Evolutionary conservation across 2,888 invertebrate species (phyloP), one percentile per base, ranked within the genome.

Genomic region (Lasioglossum oenotherae): DNA sequence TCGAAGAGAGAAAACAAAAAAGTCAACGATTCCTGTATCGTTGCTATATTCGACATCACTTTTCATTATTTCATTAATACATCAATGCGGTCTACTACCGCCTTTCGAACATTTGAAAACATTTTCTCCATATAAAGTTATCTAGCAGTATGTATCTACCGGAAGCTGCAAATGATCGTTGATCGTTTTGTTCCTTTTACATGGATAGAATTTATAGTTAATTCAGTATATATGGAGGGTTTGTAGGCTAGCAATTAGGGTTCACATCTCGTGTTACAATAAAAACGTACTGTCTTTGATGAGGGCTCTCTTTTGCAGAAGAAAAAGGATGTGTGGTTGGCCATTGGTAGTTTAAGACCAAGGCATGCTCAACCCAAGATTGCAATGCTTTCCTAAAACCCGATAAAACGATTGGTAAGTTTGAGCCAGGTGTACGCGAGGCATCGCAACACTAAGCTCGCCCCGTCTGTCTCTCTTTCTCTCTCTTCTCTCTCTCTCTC

Each of bases 311-410:
- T 94, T 94, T 94, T 94, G 90, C 94, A 94, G 94, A 94, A 94
- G 94, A 94, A 94, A 94, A 94, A 94, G 94, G 94, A 94, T 94
- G 94, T 94, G 93, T 94, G 94, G 94, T 94, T 94, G 94, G 94
- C 94, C 94, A 94, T 94, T 94, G 94, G 94, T 94, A 94, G 94
- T 94, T 94, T 94, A 94, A 94, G 94, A 94, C 94, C 94, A 94
- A 94, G 94, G 94, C 94, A 94, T 94, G 93, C 94, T 94, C 94
- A 94, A 94, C 94, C 94, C 94, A 94, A 94, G 94, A 94, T 94
- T 94, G 94, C 94, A 93, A 94, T 94, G 94, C 94, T 94, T 94
- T 94, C 94, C 94, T 94, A 94, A 94, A 93, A 94, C 94, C 94
- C 94, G 94, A 93, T 94, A 94, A 93, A 93, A 87, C 91, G 88